Evolutionary conservation across 2,113 vertebrate species (phyloP).

Genomic region (Odontophorus gujanensis): DNA sequence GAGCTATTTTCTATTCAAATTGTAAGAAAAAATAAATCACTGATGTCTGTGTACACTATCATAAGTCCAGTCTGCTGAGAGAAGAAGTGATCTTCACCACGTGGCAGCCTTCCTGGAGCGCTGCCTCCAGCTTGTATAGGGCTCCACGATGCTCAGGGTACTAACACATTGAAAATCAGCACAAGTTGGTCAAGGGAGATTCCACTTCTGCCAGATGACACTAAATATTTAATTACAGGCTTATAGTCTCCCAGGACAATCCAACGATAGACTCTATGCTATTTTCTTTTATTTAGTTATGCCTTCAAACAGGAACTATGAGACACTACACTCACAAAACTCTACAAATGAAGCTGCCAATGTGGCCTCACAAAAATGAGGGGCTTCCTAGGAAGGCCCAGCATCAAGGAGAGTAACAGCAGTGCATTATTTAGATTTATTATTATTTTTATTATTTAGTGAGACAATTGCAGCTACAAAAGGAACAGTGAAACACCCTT

Average conservation of each 20-base stretch:
- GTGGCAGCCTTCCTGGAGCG: not conserved
- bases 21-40: not conserved
- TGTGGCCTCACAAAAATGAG: not conserved
- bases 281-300: not conserved
- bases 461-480: not conserved
- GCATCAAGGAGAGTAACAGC: not conserved
- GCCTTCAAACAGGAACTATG: not conserved
- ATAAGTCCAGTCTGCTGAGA: not conserved
- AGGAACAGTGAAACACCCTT: not conserved
- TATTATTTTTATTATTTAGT: not conserved
- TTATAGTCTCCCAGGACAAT: not conserved
- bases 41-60: not conserved
- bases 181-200: not conserved
- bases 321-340: not conserved
- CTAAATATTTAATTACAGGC: not conserved
- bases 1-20: conserved; percentile 5
- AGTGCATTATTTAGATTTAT: not conserved
- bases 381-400: not conserved
- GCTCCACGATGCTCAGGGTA: not conserved
- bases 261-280: not conserved
- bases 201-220: not conserved
- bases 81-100: not conserved
- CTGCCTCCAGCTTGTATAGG: fast-evolving
- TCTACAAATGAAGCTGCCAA: not conserved
- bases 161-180: not conserved